phyloP scores from a whole-genome alignment of 2,888 invertebrate genomes.

The Timema cristinae region DNA sequence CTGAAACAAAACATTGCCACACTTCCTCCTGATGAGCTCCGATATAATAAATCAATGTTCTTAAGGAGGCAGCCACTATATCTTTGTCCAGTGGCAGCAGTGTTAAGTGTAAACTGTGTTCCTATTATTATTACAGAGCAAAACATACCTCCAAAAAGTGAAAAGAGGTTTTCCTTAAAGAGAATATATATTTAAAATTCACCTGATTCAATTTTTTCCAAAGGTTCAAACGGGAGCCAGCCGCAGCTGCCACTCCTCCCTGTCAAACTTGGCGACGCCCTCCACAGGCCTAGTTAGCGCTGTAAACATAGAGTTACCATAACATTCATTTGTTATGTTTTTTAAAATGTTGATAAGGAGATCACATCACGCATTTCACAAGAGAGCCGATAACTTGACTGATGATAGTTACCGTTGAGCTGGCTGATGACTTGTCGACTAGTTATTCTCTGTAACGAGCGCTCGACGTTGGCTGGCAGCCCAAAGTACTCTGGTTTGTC shows the following conservation, averaged over 20 bases:
- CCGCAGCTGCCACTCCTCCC: conserved; percentile 54
- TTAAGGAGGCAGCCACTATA: no score
- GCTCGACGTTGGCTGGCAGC: conserved; percentile 80
- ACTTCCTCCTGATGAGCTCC: no score
- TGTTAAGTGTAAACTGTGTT: no score
- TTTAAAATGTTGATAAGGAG: no score
- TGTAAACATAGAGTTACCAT: conserved; percentile 19
- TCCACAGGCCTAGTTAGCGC: conserved; percentile 45
- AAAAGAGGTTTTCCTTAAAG: no score
- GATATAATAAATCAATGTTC: no score
- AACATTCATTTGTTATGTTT: background rate
- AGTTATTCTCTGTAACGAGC: conserved; percentile 74
- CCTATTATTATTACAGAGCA: no score
- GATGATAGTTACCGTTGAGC: conserved; percentile 51
- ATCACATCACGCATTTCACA: no score
- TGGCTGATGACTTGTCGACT: conserved; percentile 56
- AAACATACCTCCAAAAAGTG: no score
- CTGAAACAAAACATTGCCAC: conserved; percentile 29
- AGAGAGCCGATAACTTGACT: conserved; percentile 15
- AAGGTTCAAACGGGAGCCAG: conserved; percentile 66
- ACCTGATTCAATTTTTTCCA: conserved; percentile 78
- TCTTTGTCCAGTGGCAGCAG: no score
- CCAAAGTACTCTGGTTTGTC: conserved; percentile 77
- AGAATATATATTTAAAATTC: background rate
- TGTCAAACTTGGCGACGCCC: conserved; percentile 48